Conservation (phyloP, 2,113 vertebrate genomes). For the Anolis sagrei region DNA sequence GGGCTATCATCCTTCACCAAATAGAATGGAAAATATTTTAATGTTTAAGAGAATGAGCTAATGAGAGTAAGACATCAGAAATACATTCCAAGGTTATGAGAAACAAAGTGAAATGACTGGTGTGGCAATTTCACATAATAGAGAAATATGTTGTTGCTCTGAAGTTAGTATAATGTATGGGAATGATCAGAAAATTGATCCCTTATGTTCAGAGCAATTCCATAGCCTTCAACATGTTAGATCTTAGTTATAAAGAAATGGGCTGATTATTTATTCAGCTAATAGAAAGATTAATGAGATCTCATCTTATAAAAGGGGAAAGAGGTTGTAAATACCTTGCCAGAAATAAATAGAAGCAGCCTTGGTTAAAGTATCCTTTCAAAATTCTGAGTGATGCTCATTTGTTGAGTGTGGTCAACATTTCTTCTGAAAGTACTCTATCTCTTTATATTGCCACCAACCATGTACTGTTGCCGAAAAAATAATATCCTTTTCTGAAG, state of each 20-base stretch:
- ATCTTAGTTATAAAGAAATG: slow-evolving; percentile 56
- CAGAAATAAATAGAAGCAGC: slow-evolving; percentile 55
- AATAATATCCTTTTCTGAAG: neutral
- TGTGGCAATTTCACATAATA: slow-evolving; percentile 55
- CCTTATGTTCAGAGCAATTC: slow-evolving; percentile 55
- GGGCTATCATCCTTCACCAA: slow-evolving; percentile 23
- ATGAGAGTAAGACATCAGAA: slow-evolving; percentile 57
- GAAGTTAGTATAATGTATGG: slow-evolving; percentile 48
- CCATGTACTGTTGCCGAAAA: neutral
- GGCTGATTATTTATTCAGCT: slow-evolving; percentile 65
- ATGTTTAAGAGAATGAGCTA: slow-evolving; percentile 54
- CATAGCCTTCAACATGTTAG: slow-evolving; percentile 49
- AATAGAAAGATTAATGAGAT: slow-evolving; percentile 50
- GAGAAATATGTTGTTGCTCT: slow-evolving; percentile 54
- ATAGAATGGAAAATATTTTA: slow-evolving; percentile 55
- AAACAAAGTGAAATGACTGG: slow-evolving; percentile 54
- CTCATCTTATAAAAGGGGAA: slow-evolving; percentile 43
- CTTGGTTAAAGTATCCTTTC: neutral
- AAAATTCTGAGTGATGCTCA: slow-evolving; percentile 1
- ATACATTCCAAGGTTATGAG: slow-evolving; percentile 65
- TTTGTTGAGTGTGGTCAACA: neutral
- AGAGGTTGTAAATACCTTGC: slow-evolving; percentile 29
- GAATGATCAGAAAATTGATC: slow-evolving; percentile 61
- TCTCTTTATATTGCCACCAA: slow-evolving; percentile 5
- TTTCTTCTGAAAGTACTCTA: neutral